Evolutionary conservation across 2,113 vertebrate genomes (phyloP).

Genomic region (Guaruba guarouba): DNA sequence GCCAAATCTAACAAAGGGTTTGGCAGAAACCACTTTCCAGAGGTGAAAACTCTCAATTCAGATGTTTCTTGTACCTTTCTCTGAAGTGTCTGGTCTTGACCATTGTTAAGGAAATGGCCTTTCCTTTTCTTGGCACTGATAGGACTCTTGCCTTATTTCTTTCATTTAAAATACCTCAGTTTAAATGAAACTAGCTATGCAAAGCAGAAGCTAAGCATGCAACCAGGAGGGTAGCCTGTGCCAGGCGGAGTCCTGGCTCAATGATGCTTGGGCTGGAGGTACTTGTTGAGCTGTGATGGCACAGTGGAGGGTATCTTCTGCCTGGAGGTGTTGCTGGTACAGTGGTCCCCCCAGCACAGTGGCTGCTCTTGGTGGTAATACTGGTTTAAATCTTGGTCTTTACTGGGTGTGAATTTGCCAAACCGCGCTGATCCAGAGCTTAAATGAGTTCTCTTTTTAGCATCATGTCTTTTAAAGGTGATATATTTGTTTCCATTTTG

Average conservation of each 20-base stretch:
- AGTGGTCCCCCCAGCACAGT: background rate
- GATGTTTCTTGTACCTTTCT: background rate
- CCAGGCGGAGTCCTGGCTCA: too few relatives aligned
- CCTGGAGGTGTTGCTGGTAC: accelerated
- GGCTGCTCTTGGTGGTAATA: background rate
- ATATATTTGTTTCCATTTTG: slow-evolving; percentile 50
- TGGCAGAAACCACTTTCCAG: background rate
- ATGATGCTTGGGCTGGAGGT: background rate
- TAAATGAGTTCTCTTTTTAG: slow-evolving; percentile 55
- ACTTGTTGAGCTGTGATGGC: background rate
- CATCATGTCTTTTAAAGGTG: slow-evolving; percentile 15
- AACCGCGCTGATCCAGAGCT: background rate
- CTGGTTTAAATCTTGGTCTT: slow-evolving; percentile 5
- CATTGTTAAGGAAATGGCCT: background rate
- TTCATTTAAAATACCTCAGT: background rate
- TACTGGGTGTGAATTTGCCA: background rate
- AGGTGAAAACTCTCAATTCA: background rate
- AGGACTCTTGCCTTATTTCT: background rate
- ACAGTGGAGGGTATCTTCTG: background rate
- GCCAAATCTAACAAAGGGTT: background rate
- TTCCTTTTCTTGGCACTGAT: background rate
- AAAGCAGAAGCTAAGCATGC: background rate
- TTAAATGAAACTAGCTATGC: background rate
- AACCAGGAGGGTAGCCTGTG: background rate
- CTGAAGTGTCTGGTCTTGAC: background rate